These are phyloP conservation scores for Loripinus fragilis DNA, from an alignment of 2,888 invertebrate species.

Conservation along the genomic window DNA sequence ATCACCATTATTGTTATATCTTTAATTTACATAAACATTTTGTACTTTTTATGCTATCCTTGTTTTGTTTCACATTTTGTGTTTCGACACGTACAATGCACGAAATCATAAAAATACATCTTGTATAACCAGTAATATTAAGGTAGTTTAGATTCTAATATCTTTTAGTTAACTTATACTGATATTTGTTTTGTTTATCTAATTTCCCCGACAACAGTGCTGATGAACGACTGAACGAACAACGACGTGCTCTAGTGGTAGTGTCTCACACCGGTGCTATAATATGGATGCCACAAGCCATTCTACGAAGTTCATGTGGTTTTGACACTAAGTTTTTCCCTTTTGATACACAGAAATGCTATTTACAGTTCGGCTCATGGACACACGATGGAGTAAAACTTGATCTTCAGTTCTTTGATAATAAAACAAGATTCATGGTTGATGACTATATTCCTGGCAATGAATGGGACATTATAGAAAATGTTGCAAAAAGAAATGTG, in stretches of 20 bases:
- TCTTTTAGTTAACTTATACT: too few species aligned
- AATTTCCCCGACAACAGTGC: slow-evolving; percentile 73
- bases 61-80: too few species aligned
- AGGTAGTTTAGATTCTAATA: too few species aligned
- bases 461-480: slow-evolving; percentile 81
- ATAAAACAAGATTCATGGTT: slow-evolving; percentile 68
- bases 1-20: too few species aligned
- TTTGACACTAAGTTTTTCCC: slow-evolving; percentile 83
- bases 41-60: too few species aligned
- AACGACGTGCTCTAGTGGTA: slow-evolving; percentile 81
- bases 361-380: slow-evolving; percentile 83
- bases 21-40: too few species aligned
- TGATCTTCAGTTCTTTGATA: slow-evolving; percentile 71
- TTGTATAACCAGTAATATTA: too few species aligned
- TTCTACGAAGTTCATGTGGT: slow-evolving; percentile 81
- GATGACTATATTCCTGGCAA: slow-evolving; percentile 81
- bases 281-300: slow-evolving; percentile 81
- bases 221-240: slow-evolving; percentile 82
- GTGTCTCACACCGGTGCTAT: slow-evolving; percentile 76
- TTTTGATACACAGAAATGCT: slow-evolving; percentile 81
- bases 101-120: too few species aligned
- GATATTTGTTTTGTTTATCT: too few species aligned
- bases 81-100: too few species aligned
- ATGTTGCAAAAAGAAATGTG: slow-evolving; percentile 76
- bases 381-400: slow-evolving; percentile 82